These are phyloP conservation scores for Drosophila takahashii DNA, from an alignment of 1,140 invertebrate genomes.

Conservation along the genomic window DNA sequence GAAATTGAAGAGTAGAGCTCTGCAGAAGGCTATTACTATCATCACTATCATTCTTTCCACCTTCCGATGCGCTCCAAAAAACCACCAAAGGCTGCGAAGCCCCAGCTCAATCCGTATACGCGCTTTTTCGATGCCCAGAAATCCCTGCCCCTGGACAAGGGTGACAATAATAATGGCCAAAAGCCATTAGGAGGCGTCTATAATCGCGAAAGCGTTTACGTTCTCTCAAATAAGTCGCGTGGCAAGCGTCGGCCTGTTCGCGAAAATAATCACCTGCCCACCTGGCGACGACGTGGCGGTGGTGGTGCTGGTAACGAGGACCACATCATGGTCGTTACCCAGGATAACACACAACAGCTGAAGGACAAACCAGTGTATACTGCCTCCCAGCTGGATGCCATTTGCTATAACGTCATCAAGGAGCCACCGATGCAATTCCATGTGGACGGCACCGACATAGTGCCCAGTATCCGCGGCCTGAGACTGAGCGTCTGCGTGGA, in stretches of 20 bases:
- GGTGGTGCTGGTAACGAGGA: constrained; percentile 3
- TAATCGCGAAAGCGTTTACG: constrained; percentile 46
- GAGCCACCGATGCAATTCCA: constrained; percentile 5
- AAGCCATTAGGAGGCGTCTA: not conserved
- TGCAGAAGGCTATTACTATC: not conserved
- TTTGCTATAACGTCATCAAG: constrained; percentile 53
- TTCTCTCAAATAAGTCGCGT: constrained; percentile 4
- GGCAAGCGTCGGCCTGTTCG: constrained; percentile 7
- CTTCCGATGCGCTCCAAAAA: constrained; percentile 36
- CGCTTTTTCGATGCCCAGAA: constrained; percentile 48
- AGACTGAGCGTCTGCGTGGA: constrained; percentile 65
- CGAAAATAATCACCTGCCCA: not conserved
- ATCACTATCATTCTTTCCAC: not conserved
- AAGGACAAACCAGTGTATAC: not conserved
- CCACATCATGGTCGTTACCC: constrained; percentile 39
- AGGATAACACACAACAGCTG: constrained; percentile 2
- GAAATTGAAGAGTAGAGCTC: constrained; percentile 5
- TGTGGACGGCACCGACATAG: constrained; percentile 27
- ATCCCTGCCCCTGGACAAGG: not conserved
- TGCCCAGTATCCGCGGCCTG: constrained; percentile 44
- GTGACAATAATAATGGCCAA: not conserved
- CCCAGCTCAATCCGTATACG: constrained; percentile 39
- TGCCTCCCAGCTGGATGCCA: constrained; percentile 24
- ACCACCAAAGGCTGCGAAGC: constrained; percentile 25
- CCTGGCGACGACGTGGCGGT: constrained; percentile 15